Conservation (phyloP, 2,797 vertebrate genomes). For the Enteromius afrohamiltoni region DNA sequence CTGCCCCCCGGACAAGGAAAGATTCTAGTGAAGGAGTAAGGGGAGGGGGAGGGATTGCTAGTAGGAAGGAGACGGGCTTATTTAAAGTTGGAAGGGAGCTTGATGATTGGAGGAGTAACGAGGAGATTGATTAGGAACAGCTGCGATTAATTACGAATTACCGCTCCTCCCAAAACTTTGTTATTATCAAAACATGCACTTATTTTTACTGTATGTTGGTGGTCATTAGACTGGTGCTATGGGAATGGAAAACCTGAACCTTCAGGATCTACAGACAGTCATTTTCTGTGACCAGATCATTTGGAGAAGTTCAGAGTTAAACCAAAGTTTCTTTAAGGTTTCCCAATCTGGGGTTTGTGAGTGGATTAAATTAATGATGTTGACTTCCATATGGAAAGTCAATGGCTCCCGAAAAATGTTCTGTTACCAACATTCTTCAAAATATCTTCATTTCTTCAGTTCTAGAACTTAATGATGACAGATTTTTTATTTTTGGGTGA, state of each 20-base stretch:
- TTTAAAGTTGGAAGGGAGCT: too few relatives aligned
- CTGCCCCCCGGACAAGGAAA: too few relatives aligned
- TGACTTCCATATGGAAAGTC: neutral
- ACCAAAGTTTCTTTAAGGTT: neutral
- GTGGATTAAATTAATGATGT: neutral
- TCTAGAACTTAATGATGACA: neutral
- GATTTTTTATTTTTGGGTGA: neutral
- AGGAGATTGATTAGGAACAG: too few relatives aligned
- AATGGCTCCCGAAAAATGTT: neutral
- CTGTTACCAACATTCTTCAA: neutral
- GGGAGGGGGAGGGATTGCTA: too few relatives aligned
- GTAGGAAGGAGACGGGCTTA: too few relatives aligned
- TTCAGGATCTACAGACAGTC: constrained; percentile 8
- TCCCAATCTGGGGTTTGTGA: neutral
- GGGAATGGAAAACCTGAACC: neutral
- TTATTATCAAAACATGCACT: too few relatives aligned
- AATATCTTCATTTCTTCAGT: neutral
- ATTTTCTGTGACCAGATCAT: neutral
- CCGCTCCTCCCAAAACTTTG: too few relatives aligned
- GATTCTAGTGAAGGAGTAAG: too few relatives aligned
- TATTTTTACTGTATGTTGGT: neutral
- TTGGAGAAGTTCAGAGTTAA: neutral
- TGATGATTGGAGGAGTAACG: too few relatives aligned
- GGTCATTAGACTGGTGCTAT: neutral
- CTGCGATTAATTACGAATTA: too few relatives aligned